These are phyloP conservation scores for Sebastes taczanowskii DNA, from an alignment of 2,797 vertebrate genomes.

Conservation along the genomic window DNA sequence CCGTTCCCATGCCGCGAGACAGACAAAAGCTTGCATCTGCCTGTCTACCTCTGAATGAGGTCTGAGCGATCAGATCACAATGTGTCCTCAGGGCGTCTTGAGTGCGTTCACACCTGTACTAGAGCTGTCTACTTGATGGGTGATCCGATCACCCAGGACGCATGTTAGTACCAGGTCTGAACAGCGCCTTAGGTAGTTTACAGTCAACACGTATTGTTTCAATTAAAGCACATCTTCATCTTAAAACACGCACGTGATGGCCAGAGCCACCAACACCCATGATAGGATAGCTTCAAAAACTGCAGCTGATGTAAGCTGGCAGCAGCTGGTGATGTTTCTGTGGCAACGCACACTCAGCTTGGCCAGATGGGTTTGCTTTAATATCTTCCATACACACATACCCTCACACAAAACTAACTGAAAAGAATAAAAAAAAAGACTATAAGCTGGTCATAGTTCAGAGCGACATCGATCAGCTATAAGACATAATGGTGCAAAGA, in stretches of 20 bases:
- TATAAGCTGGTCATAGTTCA: not conserved
- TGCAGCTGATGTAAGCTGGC: not conserved
- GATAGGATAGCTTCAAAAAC: not conserved
- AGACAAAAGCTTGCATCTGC: no score
- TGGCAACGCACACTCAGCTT: conserved; percentile 4
- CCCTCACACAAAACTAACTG: not conserved
- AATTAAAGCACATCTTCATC: not conserved
- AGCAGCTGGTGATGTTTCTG: conserved; percentile 28
- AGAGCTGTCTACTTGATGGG: no score
- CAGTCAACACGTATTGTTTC: not conserved
- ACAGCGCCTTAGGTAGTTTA: not conserved
- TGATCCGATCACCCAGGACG: no score
- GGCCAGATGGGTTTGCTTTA: not conserved
- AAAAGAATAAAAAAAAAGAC: not conserved
- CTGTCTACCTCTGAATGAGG: no score
- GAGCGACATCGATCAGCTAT: not conserved
- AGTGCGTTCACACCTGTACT: no score
- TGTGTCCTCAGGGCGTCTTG: no score
- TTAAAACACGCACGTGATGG: not conserved
- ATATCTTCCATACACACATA: not conserved
- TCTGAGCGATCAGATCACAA: no score
- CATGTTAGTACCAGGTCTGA: no score
- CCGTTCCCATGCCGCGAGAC: no score
- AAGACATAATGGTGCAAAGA: not conserved
- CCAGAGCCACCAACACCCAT: not conserved